phyloP scores from a whole-genome alignment of 2,888 invertebrate genomes.

The Ormyrus thymus region DNA sequence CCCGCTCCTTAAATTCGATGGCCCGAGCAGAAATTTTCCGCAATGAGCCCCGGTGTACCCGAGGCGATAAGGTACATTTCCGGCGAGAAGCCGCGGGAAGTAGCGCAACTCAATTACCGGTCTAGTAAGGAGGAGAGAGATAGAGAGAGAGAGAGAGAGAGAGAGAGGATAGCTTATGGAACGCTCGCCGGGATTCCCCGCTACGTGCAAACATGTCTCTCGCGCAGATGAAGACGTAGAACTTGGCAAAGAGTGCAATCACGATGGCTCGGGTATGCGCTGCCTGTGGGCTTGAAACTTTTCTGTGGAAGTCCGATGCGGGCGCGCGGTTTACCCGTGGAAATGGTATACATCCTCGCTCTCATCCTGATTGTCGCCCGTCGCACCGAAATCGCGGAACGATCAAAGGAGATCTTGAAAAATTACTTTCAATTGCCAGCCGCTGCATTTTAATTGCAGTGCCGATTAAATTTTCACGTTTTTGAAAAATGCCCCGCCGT shows the following conservation, averaged over 20 bases:
- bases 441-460: no score
- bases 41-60: not conserved
- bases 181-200: no score
- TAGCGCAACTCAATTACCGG: constrained; percentile 58
- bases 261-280: constrained; percentile 30
- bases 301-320: no score
- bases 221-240: constrained; percentile 60
- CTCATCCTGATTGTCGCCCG: not conserved
- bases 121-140: constrained; percentile 47
- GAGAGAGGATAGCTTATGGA: constrained; percentile 29
- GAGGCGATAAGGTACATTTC: constrained; percentile 45
- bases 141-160: no score
- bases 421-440: no score
- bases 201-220: not conserved
- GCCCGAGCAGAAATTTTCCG: constrained; percentile 36
- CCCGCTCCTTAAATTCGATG: constrained; percentile 37
- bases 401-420: no score
- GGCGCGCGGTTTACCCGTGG: no score
- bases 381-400: not conserved
- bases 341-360: not conserved
- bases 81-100: constrained; percentile 21
- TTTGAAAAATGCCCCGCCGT: no score
- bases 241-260: constrained; percentile 59
- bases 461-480: no score
- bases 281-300: not conserved